Base-by-base conservation (phyloP, 2,113 vertebrate species). In the Empidonax traillii region DNA sequence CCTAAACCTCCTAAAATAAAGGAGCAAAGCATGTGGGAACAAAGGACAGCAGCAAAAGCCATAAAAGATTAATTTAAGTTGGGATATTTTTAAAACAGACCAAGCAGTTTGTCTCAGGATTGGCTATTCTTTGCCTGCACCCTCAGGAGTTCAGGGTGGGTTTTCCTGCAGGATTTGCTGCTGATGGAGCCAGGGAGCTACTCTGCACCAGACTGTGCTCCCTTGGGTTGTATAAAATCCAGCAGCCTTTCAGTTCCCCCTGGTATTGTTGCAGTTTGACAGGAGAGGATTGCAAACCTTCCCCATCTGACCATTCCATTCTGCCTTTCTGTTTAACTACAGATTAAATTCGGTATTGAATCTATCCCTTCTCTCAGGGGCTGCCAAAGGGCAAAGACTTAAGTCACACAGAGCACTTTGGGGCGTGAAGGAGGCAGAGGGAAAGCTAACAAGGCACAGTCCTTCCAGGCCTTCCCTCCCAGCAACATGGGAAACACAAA, bases 401-500 rank as follows among this genome's bases (percentile, higher is more conserved):
- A 75, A n/a, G 41, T 61, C 67, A 78, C 14, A 25, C 41, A 17
- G 67, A 83, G 59, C 31, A 73, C 27, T 37, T 28, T 16, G 59
- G 78, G 66, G 85, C 1, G 0, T 62, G 88, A 79, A 85, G 88
- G 82, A 69, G 78, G 68, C 51, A 35, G 33, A 74, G 56, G 46
- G 16, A 90, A 95, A 95, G 35, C 72, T 85, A 84, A 43, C 31
- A 88, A 52, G 14, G 59, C 15, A 10, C 18, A 28, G 53, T 80
- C 58, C 53, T 76, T 84, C 73, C 65, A 43, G 65, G 46, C 41
- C 67, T 91, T 92, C 58, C 82, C 58, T 94, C 95, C 92, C 72
- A 66, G 94, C 94, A 93, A 96, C 85, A 20, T 4, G 16, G 21
- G 44, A 62, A 94, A 92, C 78, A 95, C 87, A 92, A 93, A 94